phyloP scores from a whole-genome alignment of 2,888 invertebrate genomes.

The Tetanocera ferruginea region DNA sequence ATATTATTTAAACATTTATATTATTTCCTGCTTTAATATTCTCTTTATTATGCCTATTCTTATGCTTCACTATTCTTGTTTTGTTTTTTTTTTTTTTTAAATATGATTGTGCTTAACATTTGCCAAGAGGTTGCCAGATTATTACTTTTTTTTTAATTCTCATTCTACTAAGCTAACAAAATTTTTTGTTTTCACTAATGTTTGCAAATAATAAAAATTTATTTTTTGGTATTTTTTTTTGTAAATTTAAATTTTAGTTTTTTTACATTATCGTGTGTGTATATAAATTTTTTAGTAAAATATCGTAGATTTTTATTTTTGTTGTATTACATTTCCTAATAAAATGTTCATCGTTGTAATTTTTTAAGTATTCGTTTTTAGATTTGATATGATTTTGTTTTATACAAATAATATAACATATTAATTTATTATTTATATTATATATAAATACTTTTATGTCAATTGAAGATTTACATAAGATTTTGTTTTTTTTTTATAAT shows the following conservation, averaged over 20 bases:
- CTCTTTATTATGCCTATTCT: conserved; percentile 37
- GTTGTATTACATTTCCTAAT: neutral
- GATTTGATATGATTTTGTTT: conserved; percentile 17
- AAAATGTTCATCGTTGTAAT: conserved; percentile 10
- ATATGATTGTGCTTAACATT: conserved; percentile 69
- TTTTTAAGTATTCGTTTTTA: conserved; percentile 10
- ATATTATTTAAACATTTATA: conserved; percentile 4
- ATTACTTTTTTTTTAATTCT: neutral
- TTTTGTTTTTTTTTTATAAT: too few relatives aligned
- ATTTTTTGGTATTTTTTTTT: neutral
- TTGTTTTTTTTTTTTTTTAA: conserved; percentile 56
- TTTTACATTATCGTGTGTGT: neutral
- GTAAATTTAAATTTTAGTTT: neutral
- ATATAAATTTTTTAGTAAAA: neutral
- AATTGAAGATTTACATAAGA: too few relatives aligned
- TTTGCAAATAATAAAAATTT: neutral
- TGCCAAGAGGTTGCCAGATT: conserved; percentile 45
- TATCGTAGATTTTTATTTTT: neutral
- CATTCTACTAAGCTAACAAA: too few relatives aligned
- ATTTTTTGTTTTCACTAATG: too few relatives aligned
- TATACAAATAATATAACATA: neutral
- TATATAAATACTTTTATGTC: too few relatives aligned
- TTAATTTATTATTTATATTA: too few relatives aligned
- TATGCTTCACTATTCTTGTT: conserved; percentile 39
- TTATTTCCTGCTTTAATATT: conserved; percentile 21